phyloP scores from a whole-genome alignment of 2,113 vertebrate species.

The Orientallactaga bullata region DNA sequence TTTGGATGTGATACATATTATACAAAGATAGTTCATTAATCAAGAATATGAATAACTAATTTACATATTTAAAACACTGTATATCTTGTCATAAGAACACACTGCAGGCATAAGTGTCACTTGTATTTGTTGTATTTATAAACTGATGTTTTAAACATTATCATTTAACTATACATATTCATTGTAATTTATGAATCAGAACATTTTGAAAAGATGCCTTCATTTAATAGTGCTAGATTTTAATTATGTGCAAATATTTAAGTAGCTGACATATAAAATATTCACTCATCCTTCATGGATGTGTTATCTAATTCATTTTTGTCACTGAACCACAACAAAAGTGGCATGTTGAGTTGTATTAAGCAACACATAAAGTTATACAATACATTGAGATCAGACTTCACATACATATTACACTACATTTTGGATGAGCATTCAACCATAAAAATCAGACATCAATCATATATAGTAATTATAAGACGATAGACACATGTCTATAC shows the following conservation, averaged over 20 bases:
- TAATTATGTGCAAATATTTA: slow-evolving; percentile 69
- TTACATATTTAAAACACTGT: neutral
- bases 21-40: slow-evolving; percentile 21
- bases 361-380: slow-evolving; percentile 12
- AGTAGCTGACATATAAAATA: slow-evolving; percentile 48
- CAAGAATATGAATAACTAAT: neutral
- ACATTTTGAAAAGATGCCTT: slow-evolving; percentile 63
- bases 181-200: slow-evolving; percentile 67
- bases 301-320: neutral
- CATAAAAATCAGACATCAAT: slow-evolving; percentile 39
- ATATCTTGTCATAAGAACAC: neutral
- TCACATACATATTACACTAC: neutral
- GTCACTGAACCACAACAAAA: slow-evolving; percentile 28
- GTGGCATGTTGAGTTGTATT: slow-evolving; percentile 7
- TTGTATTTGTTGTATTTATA: slow-evolving; percentile 66
- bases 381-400: slow-evolving; percentile 34
- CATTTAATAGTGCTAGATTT: slow-evolving; percentile 56
- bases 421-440: neutral
- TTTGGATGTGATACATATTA: neutral
- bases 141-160: slow-evolving; percentile 55
- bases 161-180: slow-evolving; percentile 38
- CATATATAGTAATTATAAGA: neutral
- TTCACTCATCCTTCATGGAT: slow-evolving; percentile 33
- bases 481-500: neutral
- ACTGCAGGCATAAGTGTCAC: neutral